Base-by-base conservation (phyloP, 2,113 vertebrate genomes). In the Pluvialis apricaria region DNA sequence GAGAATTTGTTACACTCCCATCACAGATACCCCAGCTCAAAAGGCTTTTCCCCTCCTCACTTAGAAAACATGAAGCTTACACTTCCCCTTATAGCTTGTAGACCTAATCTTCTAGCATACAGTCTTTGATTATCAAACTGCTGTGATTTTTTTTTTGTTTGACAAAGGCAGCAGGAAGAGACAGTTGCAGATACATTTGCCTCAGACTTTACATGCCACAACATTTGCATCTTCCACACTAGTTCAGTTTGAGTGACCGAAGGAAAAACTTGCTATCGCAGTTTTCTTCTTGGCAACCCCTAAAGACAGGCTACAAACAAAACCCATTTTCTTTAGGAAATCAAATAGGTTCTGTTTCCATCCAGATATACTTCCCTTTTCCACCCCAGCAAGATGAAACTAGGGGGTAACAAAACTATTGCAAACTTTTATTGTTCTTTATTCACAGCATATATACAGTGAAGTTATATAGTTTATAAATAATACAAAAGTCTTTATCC, bases 401-500 rank as follows among this genome's bases (percentile, higher is more conserved):
- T 13, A 76, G 47, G 16, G 7, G 49, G 34, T 84, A 94, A 82
- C 54, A 94, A 90, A 91, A 91, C 31, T 47, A 71, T 15, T 65
- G 78, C 96, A 96, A 65, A 93, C 68, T 86, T 97, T 70, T 92
- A 92, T 87, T 94, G 29, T 82, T 31, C 6, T 97, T 97, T 91
- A 96, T 91, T 98, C 89, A 97, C 84, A 98, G 31, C 21, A 28
- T 88, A 86, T 31, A 94, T 42, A 90, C 26, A 81, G 26, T 64
- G 21, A 90, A 86, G 44, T 65, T 94, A 83, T 8, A 71, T 82
- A 36, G 14, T 79, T 91, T 88, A 92, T 88, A 96, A 97, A 94
- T 96, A 90, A 76, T 96, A 97, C 92, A 96, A 92, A 97, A 97
- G 44, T 88, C 92, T 65, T 92, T 91, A 91, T 96, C 96, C 94